These are phyloP conservation scores for Egretta garzetta DNA, from an alignment of 2,113 vertebrate species.

Conservation along the genomic window DNA sequence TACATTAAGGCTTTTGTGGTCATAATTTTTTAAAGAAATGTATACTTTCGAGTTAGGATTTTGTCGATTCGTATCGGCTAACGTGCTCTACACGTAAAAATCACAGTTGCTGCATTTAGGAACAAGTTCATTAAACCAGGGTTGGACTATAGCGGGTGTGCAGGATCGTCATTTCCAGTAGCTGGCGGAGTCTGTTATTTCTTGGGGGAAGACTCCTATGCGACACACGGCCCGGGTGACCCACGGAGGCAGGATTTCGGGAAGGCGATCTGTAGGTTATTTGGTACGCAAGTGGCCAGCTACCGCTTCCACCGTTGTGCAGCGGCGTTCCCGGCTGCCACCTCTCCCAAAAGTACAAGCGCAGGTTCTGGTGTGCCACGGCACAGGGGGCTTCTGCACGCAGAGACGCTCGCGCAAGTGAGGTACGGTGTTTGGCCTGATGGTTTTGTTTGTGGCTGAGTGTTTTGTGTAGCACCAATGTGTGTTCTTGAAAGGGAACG, in stretches of 20 bases:
- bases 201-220: rapidly evolving
- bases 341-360: neutral
- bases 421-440: neutral
- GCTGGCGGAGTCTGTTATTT: neutral
- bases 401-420: rapidly evolving
- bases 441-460: neutral
- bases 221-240: rapidly evolving
- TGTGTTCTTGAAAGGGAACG: neutral
- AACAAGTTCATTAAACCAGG: neutral
- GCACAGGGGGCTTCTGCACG: no score
- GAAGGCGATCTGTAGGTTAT: neutral
- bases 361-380: neutral
- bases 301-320: neutral
- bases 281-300: rapidly evolving
- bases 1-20: neutral
- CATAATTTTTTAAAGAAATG: neutral
- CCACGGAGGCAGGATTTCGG: rapidly evolving
- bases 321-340: neutral
- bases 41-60: neutral
- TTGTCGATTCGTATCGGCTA: neutral
- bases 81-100: neutral
- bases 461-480: neutral
- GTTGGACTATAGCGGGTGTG: rapidly evolving
- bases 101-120: neutral
- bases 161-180: neutral